phyloP scores from a whole-genome alignment of 2,797 vertebrate species.

The Darevskia nairensis region DNA sequence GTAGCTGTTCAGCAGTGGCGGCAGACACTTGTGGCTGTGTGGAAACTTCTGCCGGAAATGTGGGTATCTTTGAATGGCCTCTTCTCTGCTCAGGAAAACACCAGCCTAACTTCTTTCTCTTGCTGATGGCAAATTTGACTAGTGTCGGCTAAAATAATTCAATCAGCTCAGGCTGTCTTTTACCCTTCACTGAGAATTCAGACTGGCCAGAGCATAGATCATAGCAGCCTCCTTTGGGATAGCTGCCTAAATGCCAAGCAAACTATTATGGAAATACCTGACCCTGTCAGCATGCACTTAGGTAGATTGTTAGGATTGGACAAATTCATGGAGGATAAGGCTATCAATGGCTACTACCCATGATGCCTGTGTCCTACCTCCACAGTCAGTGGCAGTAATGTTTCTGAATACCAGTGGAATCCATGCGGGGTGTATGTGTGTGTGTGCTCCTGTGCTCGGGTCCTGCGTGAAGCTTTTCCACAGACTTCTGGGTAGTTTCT shows the following conservation, averaged over 20 bases:
- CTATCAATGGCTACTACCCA: no score
- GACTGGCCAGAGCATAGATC: slow-evolving; percentile 60
- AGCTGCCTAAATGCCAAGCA: slow-evolving; percentile 25
- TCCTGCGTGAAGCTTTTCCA: background rate
- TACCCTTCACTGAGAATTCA: slow-evolving; percentile 56
- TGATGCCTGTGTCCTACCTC: no score
- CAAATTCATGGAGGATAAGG: no score
- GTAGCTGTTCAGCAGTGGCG: background rate
- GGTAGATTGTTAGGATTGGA: background rate
- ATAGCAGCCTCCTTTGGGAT: slow-evolving; percentile 50
- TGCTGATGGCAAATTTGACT: slow-evolving; percentile 58
- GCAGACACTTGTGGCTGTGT: background rate
- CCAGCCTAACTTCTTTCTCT: slow-evolving; percentile 18
- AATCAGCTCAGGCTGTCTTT: slow-evolving; percentile 68
- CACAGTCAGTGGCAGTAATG: no score
- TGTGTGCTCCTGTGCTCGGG: background rate
- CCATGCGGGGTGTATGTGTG: no score
- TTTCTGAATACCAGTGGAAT: no score
- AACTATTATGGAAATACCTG: background rate
- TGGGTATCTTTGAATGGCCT: slow-evolving; percentile 39
- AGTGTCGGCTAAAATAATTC: slow-evolving; percentile 53
- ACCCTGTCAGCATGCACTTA: background rate
- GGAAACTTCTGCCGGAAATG: slow-evolving; percentile 32
- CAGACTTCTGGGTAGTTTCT: no score
- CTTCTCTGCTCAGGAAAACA: slow-evolving; percentile 23